Percentiles rank a stretch among this genome's conserved stretches.
phyloP scores from a whole-genome alignment of 2,888 invertebrate species.

The Heliconius ismenius region DNA sequence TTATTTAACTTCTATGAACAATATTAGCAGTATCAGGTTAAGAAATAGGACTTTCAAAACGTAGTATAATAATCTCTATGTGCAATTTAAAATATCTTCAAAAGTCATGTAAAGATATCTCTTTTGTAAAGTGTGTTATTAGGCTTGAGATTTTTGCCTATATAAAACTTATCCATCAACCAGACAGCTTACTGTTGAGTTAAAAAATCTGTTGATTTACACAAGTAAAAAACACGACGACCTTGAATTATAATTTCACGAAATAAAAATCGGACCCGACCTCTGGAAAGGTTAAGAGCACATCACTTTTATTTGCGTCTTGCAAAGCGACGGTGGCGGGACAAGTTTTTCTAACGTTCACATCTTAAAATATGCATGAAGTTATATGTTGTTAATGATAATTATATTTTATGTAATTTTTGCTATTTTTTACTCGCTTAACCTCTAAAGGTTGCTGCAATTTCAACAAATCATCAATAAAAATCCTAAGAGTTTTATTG shows the following conservation, averaged over 20 bases:
- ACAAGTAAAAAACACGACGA: slow-evolving; percentile 53
- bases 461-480: no score
- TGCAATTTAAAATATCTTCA: neutral
- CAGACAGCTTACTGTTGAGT: slow-evolving; percentile 21
- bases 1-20: neutral
- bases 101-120: no score
- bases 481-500: no score
- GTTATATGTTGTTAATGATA: slow-evolving; percentile 44
- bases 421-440: slow-evolving; percentile 44
- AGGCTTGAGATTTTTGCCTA: neutral
- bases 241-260: slow-evolving; percentile 76
- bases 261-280: slow-evolving; percentile 65
- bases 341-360: slow-evolving; percentile 55
- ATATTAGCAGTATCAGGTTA: neutral
- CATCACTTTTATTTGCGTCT: slow-evolving; percentile 73
- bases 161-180: neutral
- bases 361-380: slow-evolving; percentile 47
- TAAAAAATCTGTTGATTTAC: slow-evolving; percentile 34
- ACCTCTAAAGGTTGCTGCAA: slow-evolving; percentile 39
- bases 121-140: neutral
- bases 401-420: slow-evolving; percentile 45
- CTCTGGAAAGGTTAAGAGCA: slow-evolving; percentile 77
- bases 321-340: slow-evolving; percentile 53
- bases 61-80: neutral
- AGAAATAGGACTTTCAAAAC: neutral